phyloP scores from a whole-genome alignment of 2,113 vertebrate genomes.

The Seriola quinqueradiata region DNA sequence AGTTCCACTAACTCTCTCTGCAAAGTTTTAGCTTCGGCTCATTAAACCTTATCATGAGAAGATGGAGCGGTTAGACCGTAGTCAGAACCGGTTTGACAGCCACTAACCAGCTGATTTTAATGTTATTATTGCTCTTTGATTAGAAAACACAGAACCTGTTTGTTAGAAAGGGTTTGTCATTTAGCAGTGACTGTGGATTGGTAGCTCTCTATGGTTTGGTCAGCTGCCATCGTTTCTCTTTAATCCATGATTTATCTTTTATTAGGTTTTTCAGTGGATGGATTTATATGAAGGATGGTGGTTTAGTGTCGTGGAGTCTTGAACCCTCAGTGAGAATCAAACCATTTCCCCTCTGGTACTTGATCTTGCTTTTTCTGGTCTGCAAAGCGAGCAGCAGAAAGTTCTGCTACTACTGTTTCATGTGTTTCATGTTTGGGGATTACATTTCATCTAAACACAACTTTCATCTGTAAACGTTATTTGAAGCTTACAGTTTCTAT shows the following conservation, averaged over 20 bases:
- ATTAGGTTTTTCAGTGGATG: neutral
- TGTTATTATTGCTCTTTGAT: neutral
- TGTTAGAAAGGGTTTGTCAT: neutral
- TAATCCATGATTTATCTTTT: neutral
- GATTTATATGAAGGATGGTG: neutral
- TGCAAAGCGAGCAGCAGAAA: neutral
- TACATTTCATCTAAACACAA: neutral
- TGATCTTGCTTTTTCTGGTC: neutral
- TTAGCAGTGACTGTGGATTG: neutral
- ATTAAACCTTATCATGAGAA: neutral
- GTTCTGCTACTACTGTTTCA: neutral
- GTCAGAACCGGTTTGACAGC: neutral
- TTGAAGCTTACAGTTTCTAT: neutral
- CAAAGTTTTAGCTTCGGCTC: conserved; percentile 2
- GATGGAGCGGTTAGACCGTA: neutral
- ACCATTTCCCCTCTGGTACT: neutral
- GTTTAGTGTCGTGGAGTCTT: neutral
- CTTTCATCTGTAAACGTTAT: neutral
- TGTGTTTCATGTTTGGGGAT: conserved; percentile 14
- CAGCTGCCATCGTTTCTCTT: neutral
- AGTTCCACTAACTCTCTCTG: neutral
- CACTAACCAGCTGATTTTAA: neutral
- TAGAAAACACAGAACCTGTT: neutral
- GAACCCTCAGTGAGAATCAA: neutral
- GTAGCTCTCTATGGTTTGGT: neutral